Evolutionary conservation across 1,140 invertebrate genomes (phyloP).

Genomic region (Plodia interpunctella): DNA sequence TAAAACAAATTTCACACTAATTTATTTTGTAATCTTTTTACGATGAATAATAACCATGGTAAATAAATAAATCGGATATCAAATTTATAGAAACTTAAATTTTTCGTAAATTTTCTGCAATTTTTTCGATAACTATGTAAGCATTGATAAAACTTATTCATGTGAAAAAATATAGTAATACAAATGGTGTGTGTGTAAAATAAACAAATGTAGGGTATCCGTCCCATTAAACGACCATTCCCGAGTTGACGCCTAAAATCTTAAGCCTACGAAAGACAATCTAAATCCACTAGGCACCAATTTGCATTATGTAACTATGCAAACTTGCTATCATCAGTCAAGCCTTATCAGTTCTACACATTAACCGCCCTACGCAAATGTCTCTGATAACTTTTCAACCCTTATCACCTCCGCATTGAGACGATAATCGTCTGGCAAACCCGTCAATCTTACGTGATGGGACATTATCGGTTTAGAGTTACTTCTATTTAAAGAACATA

Average conservation of each 20-base stretch:
- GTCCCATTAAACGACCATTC: too few relatives aligned
- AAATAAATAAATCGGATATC: too few relatives aligned
- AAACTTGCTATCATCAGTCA: constrained; percentile 58
- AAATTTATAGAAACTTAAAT: too few relatives aligned
- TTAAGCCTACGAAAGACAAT: background rate
- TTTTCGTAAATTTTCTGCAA: too few relatives aligned
- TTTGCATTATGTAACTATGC: constrained; percentile 36
- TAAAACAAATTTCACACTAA: too few relatives aligned
- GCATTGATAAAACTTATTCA: too few relatives aligned
- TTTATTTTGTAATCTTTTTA: too few relatives aligned
- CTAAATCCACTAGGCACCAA: constrained; percentile 10
- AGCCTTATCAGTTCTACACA: constrained; percentile 49
- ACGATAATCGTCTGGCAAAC: constrained; percentile 22
- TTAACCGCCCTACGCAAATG: constrained; percentile 30
- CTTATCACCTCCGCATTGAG: constrained; percentile 25
- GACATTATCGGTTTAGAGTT: constrained; percentile 37
- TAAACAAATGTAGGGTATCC: too few relatives aligned
- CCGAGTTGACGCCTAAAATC: background rate
- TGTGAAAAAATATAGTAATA: too few relatives aligned
- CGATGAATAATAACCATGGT: too few relatives aligned
- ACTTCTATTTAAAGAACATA: constrained; percentile 16
- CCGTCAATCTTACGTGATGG: constrained; percentile 24
- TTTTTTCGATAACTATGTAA: too few relatives aligned
- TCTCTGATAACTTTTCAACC: constrained; percentile 15
- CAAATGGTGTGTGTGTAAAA: too few relatives aligned